Base-by-base conservation (phyloP, 1,140 invertebrate species). In the Drosophila takahashii region DNA sequence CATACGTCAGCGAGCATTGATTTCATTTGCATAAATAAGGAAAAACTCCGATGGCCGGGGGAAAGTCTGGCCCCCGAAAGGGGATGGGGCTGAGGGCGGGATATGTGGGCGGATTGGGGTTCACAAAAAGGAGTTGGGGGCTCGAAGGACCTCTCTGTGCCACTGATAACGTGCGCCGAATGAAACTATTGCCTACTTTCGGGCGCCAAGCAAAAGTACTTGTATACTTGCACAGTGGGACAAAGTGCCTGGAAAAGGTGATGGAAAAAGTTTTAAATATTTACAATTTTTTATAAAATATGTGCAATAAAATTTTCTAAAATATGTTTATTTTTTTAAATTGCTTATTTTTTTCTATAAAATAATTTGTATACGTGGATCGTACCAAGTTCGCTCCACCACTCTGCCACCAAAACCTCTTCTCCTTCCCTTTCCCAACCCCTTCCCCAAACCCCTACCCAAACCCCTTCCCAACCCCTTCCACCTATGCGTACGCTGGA, bases 21-120 rank as follows among this genome's bases (percentile, higher is more conserved):
- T 89, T 87, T 87, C 72, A 87, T 89, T 87, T 89, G 72, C 84
- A 87, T 89, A 87, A 87, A 89, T 77, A 83, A 61, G 67, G 45
- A 76, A 69, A 72, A 77, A 81, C 41, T 65, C 45, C 37, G 15
- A 22, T 16, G 57, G n/a, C 3, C 4, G 5, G 15, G 42, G 32
- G 15, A 13, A 37, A 27, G 62, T 51, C 60, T 69, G 32, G 29
- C 36, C 47, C n/a, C 36, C 11, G 6, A 29, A 34, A 13, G 32
- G 18, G n/a, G 7, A 9, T 27, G 29, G 32, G 13, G 26, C 41
- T 16, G 4, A 18, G 8, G 57, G 39, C 45, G 45, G 15, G 39
- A 27, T 11, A 1, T 5, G 39, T 13, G 27, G 26, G 22, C 18
- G 42, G 18, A 45, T 13, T 13, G 16, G 16, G 41, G 15, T 42